Base-by-base conservation (phyloP, 2,888 invertebrate species). In the Coleophora deauratella region DNA sequence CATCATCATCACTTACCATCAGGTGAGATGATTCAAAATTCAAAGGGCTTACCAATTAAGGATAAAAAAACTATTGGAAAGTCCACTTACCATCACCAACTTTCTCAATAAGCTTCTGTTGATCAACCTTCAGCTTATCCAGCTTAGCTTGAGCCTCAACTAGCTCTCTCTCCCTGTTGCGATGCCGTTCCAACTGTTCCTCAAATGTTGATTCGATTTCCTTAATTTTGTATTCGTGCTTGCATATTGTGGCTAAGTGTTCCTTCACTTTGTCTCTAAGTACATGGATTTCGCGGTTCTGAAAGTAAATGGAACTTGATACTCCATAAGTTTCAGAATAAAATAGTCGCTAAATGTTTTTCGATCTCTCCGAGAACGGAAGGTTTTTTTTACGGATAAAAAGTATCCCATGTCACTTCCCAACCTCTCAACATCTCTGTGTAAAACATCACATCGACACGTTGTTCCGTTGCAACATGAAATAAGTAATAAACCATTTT, bases 91-190 rank as follows among this genome's bases (percentile, higher is more conserved):
- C 87, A 44, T 87, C 79, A 31, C 87, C 88, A 42, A 78, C 74
- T 45, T 76, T 79, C 41, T 80, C 72, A 31, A 78, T 55, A 14
- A 88, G 51, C 27, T 68, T 66, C 9, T 55, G 59, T 43, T 86
- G 75, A 50, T 88, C 87, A 15, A 77, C 81, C 11, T 70, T 66
- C 46, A 90, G 62, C 54, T 89, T 89, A 37, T 84, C 81, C 46
- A 88, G 67, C 45, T 87, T 86, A 9, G 75, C 73, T 38, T 71
- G 71, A 4, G 82, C 74, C 37, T 76, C 66, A 0, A 69, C 59
- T 41, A 90, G 69, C 47, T 89, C 88, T 14, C 74, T 62, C 46
- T 88, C 82, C 44, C 86, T 75, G 39, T 82, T 80, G 43, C 75
- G 66, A 44, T 88, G 78, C 27, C 76, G 58, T 21, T 86, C 80